These are phyloP conservation scores for Zaprionus obscuricornis DNA, from an alignment of 2,888 invertebrate genomes.

Conservation along the genomic window DNA sequence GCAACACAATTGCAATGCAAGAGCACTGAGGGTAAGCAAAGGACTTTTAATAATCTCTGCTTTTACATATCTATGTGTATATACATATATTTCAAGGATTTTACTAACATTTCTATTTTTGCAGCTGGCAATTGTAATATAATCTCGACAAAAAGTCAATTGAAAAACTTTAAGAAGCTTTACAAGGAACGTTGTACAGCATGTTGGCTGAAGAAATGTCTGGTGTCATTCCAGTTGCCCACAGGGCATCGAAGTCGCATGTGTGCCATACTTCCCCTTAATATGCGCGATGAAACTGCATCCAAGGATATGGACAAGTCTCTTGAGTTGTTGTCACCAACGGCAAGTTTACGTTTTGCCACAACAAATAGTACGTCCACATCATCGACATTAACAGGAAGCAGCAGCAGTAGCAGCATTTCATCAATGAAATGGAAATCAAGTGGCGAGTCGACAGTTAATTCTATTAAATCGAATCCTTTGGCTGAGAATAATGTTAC, in stretches of 20 bases:
- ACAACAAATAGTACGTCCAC: slow-evolving; percentile 10
- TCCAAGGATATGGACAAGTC: slow-evolving; percentile 60
- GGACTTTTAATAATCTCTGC: too few species aligned
- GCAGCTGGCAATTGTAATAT: slow-evolving; percentile 88
- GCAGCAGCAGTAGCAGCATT: slow-evolving; percentile 1
- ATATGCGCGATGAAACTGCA: slow-evolving; percentile 48
- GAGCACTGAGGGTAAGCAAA: slow-evolving; percentile 75
- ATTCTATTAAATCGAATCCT: slow-evolving; percentile 75
- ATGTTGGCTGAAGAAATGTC: slow-evolving; percentile 94
- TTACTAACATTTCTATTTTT: not conserved
- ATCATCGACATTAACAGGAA: slow-evolving; percentile 34
- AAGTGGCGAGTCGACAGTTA: slow-evolving; percentile 50
- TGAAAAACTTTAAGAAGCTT: slow-evolving; percentile 85
- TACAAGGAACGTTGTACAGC: slow-evolving; percentile 91
- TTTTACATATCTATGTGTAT: too few species aligned
- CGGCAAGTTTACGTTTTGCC: slow-evolving; percentile 47
- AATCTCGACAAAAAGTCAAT: slow-evolving; percentile 88
- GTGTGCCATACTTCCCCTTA: slow-evolving; percentile 87
- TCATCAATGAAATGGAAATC: slow-evolving; percentile 75
- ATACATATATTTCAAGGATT: too few species aligned
- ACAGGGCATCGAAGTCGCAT: slow-evolving; percentile 87
- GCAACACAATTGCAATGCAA: slow-evolving; percentile 69
- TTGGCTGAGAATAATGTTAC: slow-evolving; percentile 81
- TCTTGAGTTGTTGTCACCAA: slow-evolving; percentile 56
- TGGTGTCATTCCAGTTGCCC: slow-evolving; percentile 91